Conservation (phyloP, 2,113 vertebrate genomes). For the Ariopsis seemanni region DNA sequence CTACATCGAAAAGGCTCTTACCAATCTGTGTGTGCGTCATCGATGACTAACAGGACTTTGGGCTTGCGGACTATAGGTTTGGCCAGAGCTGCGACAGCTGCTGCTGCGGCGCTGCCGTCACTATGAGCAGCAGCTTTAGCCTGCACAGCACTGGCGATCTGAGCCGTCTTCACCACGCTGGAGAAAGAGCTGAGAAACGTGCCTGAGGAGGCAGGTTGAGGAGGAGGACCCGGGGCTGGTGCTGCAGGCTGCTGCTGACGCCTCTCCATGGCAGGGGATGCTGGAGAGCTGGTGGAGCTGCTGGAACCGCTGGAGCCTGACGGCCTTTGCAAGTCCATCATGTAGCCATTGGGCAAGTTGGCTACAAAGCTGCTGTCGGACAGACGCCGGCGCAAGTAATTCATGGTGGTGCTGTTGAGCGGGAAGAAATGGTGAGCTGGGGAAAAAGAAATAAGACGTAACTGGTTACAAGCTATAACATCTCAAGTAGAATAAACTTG, state of each 20-base stretch:
- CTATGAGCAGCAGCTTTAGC: constrained; percentile 76
- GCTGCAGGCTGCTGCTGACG: constrained; percentile 73
- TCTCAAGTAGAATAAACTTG: not conserved
- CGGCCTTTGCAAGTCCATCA: constrained; percentile 89
- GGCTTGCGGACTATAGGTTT: constrained; percentile 80
- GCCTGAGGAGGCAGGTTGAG: constrained; percentile 59
- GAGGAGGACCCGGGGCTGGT: constrained; percentile 55
- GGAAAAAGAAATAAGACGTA: constrained; percentile 5
- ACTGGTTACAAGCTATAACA: not conserved
- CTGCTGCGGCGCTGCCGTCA: constrained; percentile 62
- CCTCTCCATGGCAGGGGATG: constrained; percentile 82
- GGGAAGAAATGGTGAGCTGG: constrained; percentile 16
- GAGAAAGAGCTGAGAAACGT: constrained; percentile 94
- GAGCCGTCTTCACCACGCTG: constrained; percentile 86
- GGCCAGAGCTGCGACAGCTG: constrained; percentile 36
- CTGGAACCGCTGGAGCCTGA: constrained; percentile 78
- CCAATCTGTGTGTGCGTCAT: constrained; percentile 92
- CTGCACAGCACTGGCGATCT: constrained; percentile 82
- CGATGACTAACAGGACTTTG: constrained; percentile 86
- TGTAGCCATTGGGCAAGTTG: constrained; percentile 95
- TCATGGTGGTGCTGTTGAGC: constrained; percentile 79
- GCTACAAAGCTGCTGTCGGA: constrained; percentile 97
- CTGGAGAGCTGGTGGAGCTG: constrained; percentile 83
- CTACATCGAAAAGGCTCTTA: constrained; percentile 65
- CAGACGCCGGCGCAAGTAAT: constrained; percentile 92